Evolutionary conservation across 2,113 vertebrate species (phyloP).

Genomic region (Chitala chitala): DNA sequence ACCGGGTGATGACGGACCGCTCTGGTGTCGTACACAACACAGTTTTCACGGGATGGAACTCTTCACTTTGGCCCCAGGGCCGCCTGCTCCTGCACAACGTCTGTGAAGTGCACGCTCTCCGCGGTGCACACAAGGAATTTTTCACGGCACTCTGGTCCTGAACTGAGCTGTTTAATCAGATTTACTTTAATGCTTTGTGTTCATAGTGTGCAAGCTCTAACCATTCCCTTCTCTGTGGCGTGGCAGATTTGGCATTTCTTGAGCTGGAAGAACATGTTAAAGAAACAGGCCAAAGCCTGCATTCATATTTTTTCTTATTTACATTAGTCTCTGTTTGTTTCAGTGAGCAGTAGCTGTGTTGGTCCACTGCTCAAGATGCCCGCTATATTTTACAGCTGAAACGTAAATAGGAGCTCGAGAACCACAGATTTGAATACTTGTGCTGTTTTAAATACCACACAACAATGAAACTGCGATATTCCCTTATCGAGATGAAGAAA

Average conservation of each 20-base stretch:
- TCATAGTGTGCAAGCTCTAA: background rate
- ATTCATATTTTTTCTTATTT: background rate
- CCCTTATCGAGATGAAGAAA: constrained; percentile 1
- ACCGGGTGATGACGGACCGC: constrained; percentile 15
- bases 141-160: background rate
- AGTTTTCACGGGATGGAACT: background rate
- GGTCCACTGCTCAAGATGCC: no score
- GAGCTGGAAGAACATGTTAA: background rate
- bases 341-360: no score
- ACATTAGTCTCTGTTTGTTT: no score
- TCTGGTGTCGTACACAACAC: background rate
- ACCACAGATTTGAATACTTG: background rate
- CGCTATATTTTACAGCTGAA: no score
- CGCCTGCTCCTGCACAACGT: no score
- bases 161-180: background rate
- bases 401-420: no score
- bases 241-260: background rate
- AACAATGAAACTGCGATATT: background rate
- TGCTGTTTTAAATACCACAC: background rate
- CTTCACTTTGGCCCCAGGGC: no score
- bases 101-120: background rate
- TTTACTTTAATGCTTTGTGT: background rate
- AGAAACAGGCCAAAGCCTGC: background rate
- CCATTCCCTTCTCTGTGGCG: background rate
- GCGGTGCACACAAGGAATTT: background rate